Conservation (phyloP, 2,797 vertebrate species). For the Ctenosaura bakeri region DNA sequence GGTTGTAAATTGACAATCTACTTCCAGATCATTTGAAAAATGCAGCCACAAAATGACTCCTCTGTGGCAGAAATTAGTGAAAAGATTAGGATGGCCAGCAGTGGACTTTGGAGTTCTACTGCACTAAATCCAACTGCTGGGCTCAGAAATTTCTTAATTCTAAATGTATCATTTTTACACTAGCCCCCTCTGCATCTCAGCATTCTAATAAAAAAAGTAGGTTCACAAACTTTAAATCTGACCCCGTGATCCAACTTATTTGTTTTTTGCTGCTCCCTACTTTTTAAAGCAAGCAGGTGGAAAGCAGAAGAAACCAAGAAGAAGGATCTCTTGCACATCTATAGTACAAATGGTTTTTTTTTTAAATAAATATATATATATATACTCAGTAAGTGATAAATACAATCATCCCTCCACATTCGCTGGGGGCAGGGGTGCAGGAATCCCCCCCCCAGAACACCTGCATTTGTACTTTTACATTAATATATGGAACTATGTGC, state of each 20-base stretch:
- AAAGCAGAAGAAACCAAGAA: neutral
- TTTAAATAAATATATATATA: no score
- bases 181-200: no score
- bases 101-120: neutral
- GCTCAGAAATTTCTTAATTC: no score
- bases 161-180: no score
- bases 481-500: no score
- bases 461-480: no score
- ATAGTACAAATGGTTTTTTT: neutral
- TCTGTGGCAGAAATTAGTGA: neutral
- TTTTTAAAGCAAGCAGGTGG: neutral
- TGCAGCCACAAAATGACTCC: neutral
- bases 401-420: no score
- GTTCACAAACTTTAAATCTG: neutral
- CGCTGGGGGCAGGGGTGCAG: no score
- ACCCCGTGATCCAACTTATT: no score
- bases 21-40: no score
- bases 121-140: no score
- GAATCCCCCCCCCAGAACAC: no score
- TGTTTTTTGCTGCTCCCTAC: neutral
- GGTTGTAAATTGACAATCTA: neutral
- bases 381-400: neutral
- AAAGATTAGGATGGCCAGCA: neutral
- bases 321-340: neutral
- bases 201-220: neutral